Conservation (phyloP, 2,888 invertebrate species). For the Thecophora atra region DNA sequence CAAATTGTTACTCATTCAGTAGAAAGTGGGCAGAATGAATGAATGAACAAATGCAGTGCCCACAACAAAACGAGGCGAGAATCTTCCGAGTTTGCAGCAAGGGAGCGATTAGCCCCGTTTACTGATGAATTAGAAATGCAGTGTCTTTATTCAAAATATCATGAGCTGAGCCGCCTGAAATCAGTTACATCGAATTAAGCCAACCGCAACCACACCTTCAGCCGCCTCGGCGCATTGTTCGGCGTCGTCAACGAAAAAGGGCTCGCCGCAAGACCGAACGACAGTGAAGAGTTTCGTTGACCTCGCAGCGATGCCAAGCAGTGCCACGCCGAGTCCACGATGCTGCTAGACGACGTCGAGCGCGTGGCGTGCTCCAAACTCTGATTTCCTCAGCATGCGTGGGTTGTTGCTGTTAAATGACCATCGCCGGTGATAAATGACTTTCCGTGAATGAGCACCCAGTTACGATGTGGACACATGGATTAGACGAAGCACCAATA, state of each 20-base stretch:
- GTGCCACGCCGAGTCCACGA: background rate
- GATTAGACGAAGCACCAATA: constrained; percentile 25
- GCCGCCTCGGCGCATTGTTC: background rate
- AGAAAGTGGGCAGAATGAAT: too few species aligned
- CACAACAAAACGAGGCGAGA: too few species aligned
- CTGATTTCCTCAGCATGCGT: constrained; percentile 10
- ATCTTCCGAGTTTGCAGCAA: too few species aligned
- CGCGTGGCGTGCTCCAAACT: background rate
- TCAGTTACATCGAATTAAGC: constrained; percentile 11
- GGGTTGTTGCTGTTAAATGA: constrained; percentile 1
- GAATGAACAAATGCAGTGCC: too few species aligned
- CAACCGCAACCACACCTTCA: background rate
- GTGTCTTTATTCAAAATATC: too few species aligned
- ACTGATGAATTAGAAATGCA: too few species aligned
- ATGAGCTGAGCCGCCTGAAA: background rate
- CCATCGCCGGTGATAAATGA: constrained; percentile 9
- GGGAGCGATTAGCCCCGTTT: too few species aligned
- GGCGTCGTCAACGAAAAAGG: background rate
- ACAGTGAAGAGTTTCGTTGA: background rate
- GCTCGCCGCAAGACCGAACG: background rate
- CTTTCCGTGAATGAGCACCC: constrained; percentile 40
- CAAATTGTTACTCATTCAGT: too few species aligned
- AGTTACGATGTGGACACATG: constrained; percentile 15
- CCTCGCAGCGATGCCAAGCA: background rate
- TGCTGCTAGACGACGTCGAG: constrained; percentile 18